Evolutionary conservation across 2,113 vertebrate genomes (phyloP).

Genomic region (Gobio gobio): DNA sequence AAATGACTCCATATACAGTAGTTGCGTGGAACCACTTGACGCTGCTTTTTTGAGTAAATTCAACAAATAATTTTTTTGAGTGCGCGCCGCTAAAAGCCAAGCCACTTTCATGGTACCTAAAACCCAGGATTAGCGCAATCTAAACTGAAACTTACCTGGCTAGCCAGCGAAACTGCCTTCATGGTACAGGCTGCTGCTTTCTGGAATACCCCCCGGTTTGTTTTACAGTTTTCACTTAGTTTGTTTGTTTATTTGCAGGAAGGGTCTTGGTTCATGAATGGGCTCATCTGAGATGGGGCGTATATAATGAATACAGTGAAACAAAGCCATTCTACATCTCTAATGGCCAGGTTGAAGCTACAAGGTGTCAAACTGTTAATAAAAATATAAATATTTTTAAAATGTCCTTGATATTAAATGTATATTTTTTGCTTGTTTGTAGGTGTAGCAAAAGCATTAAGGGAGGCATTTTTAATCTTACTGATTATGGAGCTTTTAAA

Average conservation of each 20-base stretch:
- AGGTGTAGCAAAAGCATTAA: conserved; percentile 31
- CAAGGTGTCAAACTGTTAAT: conserved; percentile 61
- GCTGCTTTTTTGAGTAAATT: too few relatives aligned
- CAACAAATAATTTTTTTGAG: too few relatives aligned
- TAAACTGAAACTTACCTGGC: too few relatives aligned
- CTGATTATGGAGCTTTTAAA: neutral
- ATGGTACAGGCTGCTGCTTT: too few relatives aligned
- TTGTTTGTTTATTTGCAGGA: conserved; percentile 54
- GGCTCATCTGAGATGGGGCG: conserved; percentile 74
- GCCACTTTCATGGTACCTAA: too few relatives aligned
- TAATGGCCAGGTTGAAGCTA: conserved; percentile 58
- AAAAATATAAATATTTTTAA: neutral
- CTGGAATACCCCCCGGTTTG: neutral
- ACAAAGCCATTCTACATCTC: conserved; percentile 68
- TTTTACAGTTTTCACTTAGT: neutral
- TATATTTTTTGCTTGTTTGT: neutral
- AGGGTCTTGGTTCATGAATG: conserved; percentile 74
- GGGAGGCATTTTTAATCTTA: neutral
- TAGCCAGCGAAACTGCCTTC: too few relatives aligned
- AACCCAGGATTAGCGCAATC: too few relatives aligned
- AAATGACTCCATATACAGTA: too few relatives aligned
- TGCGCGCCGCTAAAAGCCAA: too few relatives aligned
- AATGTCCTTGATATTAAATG: neutral
- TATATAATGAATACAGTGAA: conserved; percentile 73
- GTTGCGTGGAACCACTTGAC: too few relatives aligned